phyloP scores from a whole-genome alignment of 2,888 invertebrate species.

The Fragum whitleyi region DNA sequence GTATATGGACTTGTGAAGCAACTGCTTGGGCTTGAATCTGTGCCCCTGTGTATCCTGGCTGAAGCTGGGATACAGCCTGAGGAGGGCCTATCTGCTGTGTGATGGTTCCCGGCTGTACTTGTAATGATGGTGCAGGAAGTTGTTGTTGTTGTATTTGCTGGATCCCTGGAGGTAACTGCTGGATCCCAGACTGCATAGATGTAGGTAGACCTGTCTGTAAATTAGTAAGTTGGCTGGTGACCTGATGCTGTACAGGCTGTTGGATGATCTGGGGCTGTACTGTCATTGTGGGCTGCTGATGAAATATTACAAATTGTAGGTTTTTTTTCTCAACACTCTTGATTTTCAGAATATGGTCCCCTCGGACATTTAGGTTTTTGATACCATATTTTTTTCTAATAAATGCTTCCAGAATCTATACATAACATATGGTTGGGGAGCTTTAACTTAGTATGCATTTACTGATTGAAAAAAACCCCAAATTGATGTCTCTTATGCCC shows the following conservation, averaged over 20 bases:
- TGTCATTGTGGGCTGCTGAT: conserved; percentile 29
- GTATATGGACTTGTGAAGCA: background rate
- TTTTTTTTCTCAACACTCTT: no score
- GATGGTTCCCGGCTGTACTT: conserved; percentile 16
- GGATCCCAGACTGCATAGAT: conserved; percentile 22
- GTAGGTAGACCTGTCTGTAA: conserved; percentile 18
- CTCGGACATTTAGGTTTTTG: no score
- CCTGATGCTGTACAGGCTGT: conserved; percentile 46
- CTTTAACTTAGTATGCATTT: no score
- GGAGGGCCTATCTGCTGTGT: conserved; percentile 21
- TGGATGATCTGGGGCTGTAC: conserved; percentile 49
- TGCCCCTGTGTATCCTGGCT: background rate
- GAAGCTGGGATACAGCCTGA: background rate
- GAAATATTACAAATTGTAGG: background rate
- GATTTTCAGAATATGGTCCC: no score
- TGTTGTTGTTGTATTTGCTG: conserved; percentile 37
- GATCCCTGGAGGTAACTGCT: conserved; percentile 28
- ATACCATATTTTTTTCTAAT: no score
- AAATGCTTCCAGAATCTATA: no score
- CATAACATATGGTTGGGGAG: no score
- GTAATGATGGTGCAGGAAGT: background rate
- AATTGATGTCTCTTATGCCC: no score
- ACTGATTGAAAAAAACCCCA: no score
- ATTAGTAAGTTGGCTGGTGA: conserved; percentile 31
- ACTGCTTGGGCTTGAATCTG: background rate